Conservation (phyloP, 1,140 invertebrate species). For the Gryon sp. region DNA sequence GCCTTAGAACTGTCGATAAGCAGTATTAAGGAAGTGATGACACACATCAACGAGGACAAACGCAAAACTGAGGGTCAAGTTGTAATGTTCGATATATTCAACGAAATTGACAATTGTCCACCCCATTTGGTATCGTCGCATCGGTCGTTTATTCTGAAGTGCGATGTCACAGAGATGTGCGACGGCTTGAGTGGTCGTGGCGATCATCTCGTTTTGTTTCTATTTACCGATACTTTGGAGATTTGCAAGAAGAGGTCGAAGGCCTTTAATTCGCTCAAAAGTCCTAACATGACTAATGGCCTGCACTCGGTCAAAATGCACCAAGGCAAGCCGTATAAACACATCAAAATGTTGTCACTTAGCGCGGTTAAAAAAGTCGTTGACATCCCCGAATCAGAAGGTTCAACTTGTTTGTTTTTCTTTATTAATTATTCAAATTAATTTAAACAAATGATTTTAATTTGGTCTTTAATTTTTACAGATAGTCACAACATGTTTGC, state of each 20-base stretch:
- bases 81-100: conserved; percentile 97
- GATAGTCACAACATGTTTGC: conserved; percentile 95
- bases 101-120: conserved; percentile 98
- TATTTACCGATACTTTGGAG: conserved; percentile 96
- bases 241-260: conserved; percentile 93
- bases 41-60: conserved; percentile 98
- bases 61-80: conserved; percentile 95
- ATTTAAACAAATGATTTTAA: conserved; percentile 1
- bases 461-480: conserved; percentile 68
- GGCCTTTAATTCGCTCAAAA: conserved; percentile 85
- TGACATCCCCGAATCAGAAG: conserved; percentile 92
- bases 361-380: conserved; percentile 94
- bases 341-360: conserved; percentile 92
- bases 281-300: conserved; percentile 83
- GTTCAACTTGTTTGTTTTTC: conserved; percentile 72
- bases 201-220: conserved; percentile 91
- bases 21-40: conserved; percentile 95
- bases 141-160: conserved; percentile 90
- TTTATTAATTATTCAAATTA: background rate
- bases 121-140: conserved; percentile 94
- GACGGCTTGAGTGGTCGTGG: conserved; percentile 92
- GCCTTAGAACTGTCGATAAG: conserved; percentile 91
- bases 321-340: conserved; percentile 91
- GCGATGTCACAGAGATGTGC: conserved; percentile 93
- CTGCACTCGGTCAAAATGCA: conserved; percentile 81